Evolutionary conservation across 2,113 vertebrate species (phyloP).

Genomic region (Casuarius casuarius): DNA sequence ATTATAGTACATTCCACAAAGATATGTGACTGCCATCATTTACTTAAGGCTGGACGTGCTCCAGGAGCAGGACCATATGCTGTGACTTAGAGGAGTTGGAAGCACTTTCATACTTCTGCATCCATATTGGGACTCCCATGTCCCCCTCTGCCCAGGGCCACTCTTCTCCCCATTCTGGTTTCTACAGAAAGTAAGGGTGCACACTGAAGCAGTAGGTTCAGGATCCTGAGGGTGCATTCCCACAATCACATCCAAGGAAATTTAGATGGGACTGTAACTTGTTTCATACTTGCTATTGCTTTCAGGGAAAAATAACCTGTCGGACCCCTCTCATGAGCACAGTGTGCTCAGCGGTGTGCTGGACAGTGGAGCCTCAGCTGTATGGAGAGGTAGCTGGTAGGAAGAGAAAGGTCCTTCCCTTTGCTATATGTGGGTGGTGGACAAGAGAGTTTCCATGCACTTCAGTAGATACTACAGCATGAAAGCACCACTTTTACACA

Average conservation of each 20-base stretch:
- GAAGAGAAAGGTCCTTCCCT: background rate
- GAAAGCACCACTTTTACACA: background rate
- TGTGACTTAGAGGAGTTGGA: background rate
- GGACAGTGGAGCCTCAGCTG: background rate
- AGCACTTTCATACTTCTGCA: background rate
- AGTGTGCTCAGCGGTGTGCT: background rate
- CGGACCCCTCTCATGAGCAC: background rate
- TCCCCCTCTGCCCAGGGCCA: background rate
- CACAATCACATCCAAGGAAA: background rate
- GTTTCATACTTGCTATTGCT: background rate
- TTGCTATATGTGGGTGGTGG: fast-evolving
- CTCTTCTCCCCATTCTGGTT: background rate
- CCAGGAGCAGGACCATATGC: background rate
- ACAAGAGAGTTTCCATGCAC: background rate
- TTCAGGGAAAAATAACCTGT: background rate
- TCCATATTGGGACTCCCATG: background rate
- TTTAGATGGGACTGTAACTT: background rate
- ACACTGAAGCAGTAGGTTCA: background rate
- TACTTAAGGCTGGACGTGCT: background rate
- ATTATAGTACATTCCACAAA: background rate
- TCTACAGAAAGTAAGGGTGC: background rate
- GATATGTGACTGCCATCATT: fast-evolving
- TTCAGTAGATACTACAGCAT: background rate
- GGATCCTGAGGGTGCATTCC: background rate
- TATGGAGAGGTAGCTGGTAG: background rate